These are phyloP conservation scores for Drosophila prolongata DNA, from an alignment of 2,888 invertebrate genomes.

Conservation along the genomic window DNA sequence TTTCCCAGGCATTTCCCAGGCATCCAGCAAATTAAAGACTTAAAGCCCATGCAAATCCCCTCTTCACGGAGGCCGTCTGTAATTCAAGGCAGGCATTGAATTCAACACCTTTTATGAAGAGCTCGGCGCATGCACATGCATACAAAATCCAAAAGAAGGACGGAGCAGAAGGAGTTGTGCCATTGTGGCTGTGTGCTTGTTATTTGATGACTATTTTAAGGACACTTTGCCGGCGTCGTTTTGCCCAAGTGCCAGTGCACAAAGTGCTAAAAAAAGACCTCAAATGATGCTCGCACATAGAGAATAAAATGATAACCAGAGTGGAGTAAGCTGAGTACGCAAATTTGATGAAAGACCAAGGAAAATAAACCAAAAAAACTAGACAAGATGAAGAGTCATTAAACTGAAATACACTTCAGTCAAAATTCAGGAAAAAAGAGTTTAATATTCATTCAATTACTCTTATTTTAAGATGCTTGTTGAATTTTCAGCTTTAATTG, in stretches of 20 bases:
- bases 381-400: not conserved
- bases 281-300: slow-evolving; percentile 22
- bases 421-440: not conserved
- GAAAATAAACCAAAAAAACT: slow-evolving; percentile 1
- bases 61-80: slow-evolving; percentile 38
- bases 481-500: too few relatives aligned
- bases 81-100: slow-evolving; percentile 63
- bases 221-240: slow-evolving; percentile 54
- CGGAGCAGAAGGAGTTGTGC: slow-evolving; percentile 13
- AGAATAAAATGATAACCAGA: slow-evolving; percentile 28
- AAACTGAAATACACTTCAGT: not conserved
- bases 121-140: slow-evolving; percentile 46
- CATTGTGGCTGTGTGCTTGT: slow-evolving; percentile 51
- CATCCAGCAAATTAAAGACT: slow-evolving; percentile 65
- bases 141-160: slow-evolving; percentile 49
- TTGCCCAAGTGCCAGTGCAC: slow-evolving; percentile 44
- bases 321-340: slow-evolving; percentile 38
- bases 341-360: slow-evolving; percentile 42
- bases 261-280: slow-evolving; percentile 18
- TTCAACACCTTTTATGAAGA: slow-evolving; percentile 68
- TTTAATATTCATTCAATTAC: too few relatives aligned
- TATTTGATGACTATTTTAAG: slow-evolving; percentile 68
- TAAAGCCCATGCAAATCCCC: slow-evolving; percentile 58
- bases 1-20: slow-evolving; percentile 20
- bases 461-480: too few relatives aligned